Evolutionary conservation across 2,797 vertebrate species (phyloP).

Genomic region (Discoglossus pictus): DNA sequence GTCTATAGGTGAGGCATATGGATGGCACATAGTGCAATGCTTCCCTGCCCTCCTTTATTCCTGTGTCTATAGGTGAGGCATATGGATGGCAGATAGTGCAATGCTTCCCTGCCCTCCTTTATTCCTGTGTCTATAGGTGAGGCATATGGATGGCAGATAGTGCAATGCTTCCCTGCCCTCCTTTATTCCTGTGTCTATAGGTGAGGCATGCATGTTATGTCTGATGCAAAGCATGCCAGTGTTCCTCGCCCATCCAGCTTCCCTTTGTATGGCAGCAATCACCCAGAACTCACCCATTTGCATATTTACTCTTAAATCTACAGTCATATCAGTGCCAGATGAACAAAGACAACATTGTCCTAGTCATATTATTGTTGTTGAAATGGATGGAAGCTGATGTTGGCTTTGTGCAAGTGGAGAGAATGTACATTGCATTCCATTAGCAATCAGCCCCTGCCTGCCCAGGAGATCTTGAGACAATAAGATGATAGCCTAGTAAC

Average conservation of each 20-base stretch:
- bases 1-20: no score
- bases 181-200: slow-evolving; percentile 6
- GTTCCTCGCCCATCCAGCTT: neutral
- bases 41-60: no score
- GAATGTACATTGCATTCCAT: slow-evolving; percentile 53
- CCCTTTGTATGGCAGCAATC: slow-evolving; percentile 6
- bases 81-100: no score
- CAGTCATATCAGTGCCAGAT: neutral
- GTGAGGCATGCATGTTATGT: slow-evolving; percentile 16
- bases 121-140: neutral
- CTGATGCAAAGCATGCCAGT: neutral
- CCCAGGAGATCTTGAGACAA: slow-evolving; percentile 38
- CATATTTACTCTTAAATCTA: neutral
- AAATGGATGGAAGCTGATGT: neutral
- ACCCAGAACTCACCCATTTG: neutral
- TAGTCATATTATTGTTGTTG: neutral
- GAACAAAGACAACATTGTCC: slow-evolving; percentile 7
- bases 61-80: no score
- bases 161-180: slow-evolving; percentile 6
- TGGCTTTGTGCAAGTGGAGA: slow-evolving; percentile 30
- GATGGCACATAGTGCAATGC: no score
- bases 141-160: neutral
- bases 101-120: no score
- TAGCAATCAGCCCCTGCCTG: slow-evolving; percentile 55
- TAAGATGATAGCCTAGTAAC: slow-evolving; percentile 28